Evolutionary conservation across 1,140 invertebrate genomes (phyloP).

Genomic region (Zeugodacus cucurbitae): DNA sequence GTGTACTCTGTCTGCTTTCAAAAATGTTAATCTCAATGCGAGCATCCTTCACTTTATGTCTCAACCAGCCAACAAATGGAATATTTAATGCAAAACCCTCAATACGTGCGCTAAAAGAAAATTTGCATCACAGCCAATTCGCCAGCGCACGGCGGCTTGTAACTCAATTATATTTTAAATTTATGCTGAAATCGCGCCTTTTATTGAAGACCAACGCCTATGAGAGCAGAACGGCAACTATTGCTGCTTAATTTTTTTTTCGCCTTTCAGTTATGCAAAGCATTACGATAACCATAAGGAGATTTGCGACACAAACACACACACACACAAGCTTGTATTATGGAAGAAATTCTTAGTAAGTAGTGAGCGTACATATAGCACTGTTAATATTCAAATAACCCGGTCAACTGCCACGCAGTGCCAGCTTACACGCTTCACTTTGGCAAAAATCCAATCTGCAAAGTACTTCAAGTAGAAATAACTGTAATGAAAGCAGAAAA

Average conservation of each 20-base stretch:
- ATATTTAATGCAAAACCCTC: too few relatives aligned
- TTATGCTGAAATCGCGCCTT: neutral
- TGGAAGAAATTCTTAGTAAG: neutral
- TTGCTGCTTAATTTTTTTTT: neutral
- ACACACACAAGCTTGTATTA: neutral
- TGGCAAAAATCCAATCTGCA: slow-evolving; percentile 33
- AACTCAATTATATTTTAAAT: neutral
- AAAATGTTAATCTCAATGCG: too few relatives aligned
- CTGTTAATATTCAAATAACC: slow-evolving; percentile 28
- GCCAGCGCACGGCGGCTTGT: neutral
- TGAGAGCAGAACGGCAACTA: neutral
- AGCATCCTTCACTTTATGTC: too few relatives aligned
- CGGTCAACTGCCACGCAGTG: slow-evolving; percentile 26
- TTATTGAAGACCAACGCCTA: neutral
- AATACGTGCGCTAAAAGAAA: neutral
- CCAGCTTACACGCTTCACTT: slow-evolving; percentile 22
- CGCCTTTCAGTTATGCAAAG: neutral
- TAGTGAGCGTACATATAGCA: neutral
- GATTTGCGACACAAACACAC: neutral
- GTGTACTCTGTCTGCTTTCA: too few relatives aligned
- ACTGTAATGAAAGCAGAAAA: neutral
- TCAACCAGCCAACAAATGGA: too few relatives aligned
- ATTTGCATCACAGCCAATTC: neutral
- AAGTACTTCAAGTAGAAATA: slow-evolving; percentile 29
- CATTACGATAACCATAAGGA: neutral